Percentiles rank a stretch among this genome's conserved stretches.
Evolutionary conservation across 2,797 vertebrate species (phyloP).

Genomic region (Cirrhinus mrigala): DNA sequence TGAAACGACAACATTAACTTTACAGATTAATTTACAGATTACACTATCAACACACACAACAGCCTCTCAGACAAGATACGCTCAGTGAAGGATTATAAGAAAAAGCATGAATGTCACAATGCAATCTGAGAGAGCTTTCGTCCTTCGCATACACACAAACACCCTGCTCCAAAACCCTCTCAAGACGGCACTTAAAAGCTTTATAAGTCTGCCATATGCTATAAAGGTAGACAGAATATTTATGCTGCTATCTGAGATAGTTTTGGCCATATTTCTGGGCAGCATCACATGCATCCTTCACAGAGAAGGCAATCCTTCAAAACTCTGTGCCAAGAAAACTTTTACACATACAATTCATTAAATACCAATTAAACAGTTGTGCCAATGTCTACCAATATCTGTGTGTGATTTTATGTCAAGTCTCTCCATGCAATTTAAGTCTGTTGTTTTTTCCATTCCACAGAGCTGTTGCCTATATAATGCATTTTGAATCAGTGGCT

Average conservation of each 20-base stretch:
- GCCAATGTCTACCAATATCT: neutral
- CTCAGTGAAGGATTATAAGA: neutral
- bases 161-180: neutral
- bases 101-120: neutral
- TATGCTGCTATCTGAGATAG: neutral
- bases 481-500: neutral
- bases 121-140: neutral
- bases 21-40: neutral
- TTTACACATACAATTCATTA: neutral
- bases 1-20: slow-evolving; percentile 18
- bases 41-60: slow-evolving; percentile 7
- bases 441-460: neutral
- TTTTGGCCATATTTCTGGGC: neutral
- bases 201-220: neutral
- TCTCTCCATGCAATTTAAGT: neutral
- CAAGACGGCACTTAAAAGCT: neutral
- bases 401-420: neutral
- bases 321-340: neutral
- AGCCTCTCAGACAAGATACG: neutral
- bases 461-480: neutral
- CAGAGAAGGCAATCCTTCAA: neutral
- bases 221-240: neutral
- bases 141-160: neutral
- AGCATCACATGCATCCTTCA: neutral
- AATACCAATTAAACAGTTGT: no score